phyloP scores from a whole-genome alignment of 1,140 invertebrate genomes.

The Zaprionus tsacasi region DNA sequence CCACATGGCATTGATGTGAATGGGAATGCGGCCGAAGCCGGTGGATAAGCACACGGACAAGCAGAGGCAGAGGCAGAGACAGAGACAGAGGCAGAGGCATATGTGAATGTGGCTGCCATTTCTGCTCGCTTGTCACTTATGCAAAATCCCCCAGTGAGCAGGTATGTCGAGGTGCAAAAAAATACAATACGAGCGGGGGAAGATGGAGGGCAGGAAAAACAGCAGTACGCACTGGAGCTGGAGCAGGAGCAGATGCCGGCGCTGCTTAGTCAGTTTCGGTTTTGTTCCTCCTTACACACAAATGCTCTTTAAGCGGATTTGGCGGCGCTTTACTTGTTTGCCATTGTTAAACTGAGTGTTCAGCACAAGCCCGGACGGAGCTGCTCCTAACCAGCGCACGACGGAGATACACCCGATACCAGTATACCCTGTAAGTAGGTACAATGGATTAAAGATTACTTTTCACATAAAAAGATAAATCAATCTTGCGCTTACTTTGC shows the following conservation, averaged over 20 bases:
- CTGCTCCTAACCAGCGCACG: too few relatives aligned
- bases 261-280: conserved; percentile 43
- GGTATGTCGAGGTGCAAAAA: conserved; percentile 66
- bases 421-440: conserved; percentile 20
- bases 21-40: conserved; percentile 22
- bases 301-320: conserved; percentile 82
- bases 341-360: conserved; percentile 81
- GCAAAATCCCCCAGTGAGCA: conserved; percentile 74
- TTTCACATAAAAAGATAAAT: not conserved
- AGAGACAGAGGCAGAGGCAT: not conserved
- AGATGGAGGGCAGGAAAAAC: conserved; percentile 13
- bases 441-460: not conserved
- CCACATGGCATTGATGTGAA: conserved; percentile 32
- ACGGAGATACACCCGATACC: not conserved
- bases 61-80: not conserved
- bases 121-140: conserved; percentile 67
- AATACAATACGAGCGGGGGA: conserved; percentile 18
- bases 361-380: conserved; percentile 57
- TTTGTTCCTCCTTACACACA: conserved; percentile 64
- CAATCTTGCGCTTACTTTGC: not conserved
- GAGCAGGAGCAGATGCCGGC: conserved; percentile 43
- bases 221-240: conserved; percentile 22
- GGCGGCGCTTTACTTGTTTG: conserved; percentile 76
- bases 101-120: conserved; percentile 22
- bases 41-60: conserved; percentile 17